Evolutionary conservation across 2,888 invertebrate species (phyloP).

Genomic region (Phlogophora meticulosa): DNA sequence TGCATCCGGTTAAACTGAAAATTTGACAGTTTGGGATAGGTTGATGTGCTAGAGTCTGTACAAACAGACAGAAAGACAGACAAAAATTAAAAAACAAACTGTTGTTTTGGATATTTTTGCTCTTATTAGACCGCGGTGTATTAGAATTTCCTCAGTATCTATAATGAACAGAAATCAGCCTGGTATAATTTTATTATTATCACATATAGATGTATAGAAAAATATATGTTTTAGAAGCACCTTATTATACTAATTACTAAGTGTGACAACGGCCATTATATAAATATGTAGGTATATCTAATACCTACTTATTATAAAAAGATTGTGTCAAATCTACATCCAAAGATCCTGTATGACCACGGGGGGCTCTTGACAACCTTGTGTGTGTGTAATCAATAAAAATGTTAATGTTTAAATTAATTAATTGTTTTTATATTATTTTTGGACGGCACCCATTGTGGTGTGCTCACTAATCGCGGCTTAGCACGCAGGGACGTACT

Average conservation of each 20-base stretch:
- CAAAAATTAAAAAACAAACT: too few species aligned
- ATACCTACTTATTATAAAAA: not conserved
- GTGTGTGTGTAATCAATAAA: conserved; percentile 49
- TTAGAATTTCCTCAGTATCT: too few species aligned
- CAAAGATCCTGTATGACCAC: conserved; percentile 13
- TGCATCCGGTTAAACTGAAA: too few species aligned
- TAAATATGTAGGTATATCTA: not conserved
- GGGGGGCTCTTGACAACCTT: conserved; percentile 10
- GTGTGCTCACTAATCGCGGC: conserved; percentile 23
- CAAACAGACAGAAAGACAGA: too few species aligned
- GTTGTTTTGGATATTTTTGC: too few species aligned
- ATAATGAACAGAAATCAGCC: too few species aligned
- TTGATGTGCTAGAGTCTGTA: too few species aligned
- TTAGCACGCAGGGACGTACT: conserved; percentile 43
- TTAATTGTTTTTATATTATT: conserved; percentile 43
- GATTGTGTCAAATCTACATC: conserved; percentile 5
- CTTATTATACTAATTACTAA: not conserved
- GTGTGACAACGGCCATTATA: conserved; percentile 15
- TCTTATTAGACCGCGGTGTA: too few species aligned
- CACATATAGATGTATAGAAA: too few species aligned
- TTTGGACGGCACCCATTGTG: conserved; percentile 26
- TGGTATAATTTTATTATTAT: not conserved
- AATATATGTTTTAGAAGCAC: not conserved
- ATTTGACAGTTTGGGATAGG: too few species aligned
- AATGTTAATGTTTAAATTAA: conserved; percentile 51